Evolutionary conservation across 2,113 vertebrate genomes (phyloP).

Genomic region (Saguinus midas): DNA sequence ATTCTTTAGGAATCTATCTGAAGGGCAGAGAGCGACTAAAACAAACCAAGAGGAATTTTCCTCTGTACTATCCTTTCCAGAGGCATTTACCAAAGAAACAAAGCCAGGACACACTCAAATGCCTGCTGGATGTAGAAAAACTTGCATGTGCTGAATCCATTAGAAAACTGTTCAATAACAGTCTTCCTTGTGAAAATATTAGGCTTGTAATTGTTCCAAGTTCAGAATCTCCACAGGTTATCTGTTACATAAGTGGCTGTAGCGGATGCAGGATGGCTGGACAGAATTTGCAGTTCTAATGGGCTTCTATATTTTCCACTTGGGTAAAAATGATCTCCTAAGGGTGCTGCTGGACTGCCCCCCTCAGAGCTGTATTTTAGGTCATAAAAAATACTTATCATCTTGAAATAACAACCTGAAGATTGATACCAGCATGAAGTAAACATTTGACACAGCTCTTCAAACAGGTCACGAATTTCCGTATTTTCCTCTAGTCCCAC

Average conservation of each 20-base stretch:
- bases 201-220: slow-evolving; percentile 80
- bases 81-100: slow-evolving; percentile 77
- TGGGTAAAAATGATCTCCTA: neutral
- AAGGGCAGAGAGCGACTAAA: slow-evolving; percentile 61
- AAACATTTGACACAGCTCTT: neutral
- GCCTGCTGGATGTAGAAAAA: slow-evolving; percentile 73
- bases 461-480: neutral
- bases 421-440: neutral
- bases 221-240: slow-evolving; percentile 78
- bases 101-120: slow-evolving; percentile 40
- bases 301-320: slow-evolving; percentile 3
- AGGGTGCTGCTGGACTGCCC: neutral
- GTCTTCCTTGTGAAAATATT: slow-evolving; percentile 83
- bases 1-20: slow-evolving; percentile 59
- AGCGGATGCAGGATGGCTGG: slow-evolving; percentile 51
- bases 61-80: slow-evolving; percentile 60
- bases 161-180: slow-evolving; percentile 74
- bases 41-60: slow-evolving; percentile 47
- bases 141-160: slow-evolving; percentile 75
- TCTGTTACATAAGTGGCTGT: slow-evolving; percentile 73
- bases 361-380: neutral
- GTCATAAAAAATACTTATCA: slow-evolving; percentile 37
- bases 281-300: neutral
- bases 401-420: slow-evolving; percentile 24
- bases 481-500: neutral